These are phyloP conservation scores for Acromyrmex charruanus DNA, from an alignment of 1,140 invertebrate species.

Conservation along the genomic window DNA sequence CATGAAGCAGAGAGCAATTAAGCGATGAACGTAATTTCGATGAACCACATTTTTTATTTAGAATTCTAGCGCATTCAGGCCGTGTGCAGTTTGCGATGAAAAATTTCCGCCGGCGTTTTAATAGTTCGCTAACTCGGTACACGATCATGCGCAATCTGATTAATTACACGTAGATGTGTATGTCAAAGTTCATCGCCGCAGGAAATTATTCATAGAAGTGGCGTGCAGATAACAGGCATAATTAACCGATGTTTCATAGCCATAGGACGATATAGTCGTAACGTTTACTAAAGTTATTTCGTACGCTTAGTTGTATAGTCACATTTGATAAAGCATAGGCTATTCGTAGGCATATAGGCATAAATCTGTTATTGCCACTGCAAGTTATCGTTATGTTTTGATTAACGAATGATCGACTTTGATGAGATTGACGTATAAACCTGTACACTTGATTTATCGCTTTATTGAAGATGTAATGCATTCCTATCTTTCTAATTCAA, in stretches of 20 bases:
- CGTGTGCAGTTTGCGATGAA: conserved; percentile 33
- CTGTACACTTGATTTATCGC: not conserved
- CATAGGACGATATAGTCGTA: conserved; percentile 52
- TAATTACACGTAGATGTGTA: conserved; percentile 59
- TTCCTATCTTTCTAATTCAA: no score
- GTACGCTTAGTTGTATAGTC: conserved; percentile 30
- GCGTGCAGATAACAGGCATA: conserved; percentile 64
- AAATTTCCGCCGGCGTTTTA: conserved; percentile 33
- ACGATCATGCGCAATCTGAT: conserved; percentile 59
- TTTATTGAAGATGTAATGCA: not conserved
- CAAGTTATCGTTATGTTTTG: conserved; percentile 16
- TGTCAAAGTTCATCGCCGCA: conserved; percentile 61
- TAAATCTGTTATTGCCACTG: conserved; percentile 35
- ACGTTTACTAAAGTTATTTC: conserved; percentile 52
- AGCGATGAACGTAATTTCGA: conserved; percentile 3
- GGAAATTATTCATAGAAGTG: conserved; percentile 63
- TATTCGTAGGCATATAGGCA: conserved; percentile 6
- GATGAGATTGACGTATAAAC: conserved; percentile 14
- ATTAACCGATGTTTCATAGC: conserved; percentile 62
- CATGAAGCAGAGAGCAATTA: conserved; percentile 15
- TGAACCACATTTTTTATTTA: conserved; percentile 17
- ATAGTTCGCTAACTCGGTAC: conserved; percentile 47
- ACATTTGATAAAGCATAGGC: conserved; percentile 39
- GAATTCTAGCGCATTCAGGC: conserved; percentile 9
- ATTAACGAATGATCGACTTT: conserved; percentile 22